Evolutionary conservation across 2,888 invertebrate species (phyloP).

Genomic region (Phengaris alcon): DNA sequence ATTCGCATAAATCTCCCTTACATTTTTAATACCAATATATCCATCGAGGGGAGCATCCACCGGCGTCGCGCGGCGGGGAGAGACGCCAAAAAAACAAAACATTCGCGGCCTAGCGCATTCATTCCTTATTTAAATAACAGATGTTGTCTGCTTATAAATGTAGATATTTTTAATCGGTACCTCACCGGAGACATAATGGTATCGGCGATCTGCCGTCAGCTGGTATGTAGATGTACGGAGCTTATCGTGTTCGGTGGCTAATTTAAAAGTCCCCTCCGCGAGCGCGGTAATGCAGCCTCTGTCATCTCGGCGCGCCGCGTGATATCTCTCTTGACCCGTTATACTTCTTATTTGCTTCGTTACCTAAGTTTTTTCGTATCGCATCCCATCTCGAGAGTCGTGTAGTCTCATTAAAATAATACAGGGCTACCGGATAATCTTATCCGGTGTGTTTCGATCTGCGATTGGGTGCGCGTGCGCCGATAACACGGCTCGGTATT

Average conservation of each 20-base stretch:
- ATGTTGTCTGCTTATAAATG: constrained; percentile 75
- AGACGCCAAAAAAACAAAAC: constrained; percentile 66
- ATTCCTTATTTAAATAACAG: constrained; percentile 79
- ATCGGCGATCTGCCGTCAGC: constrained; percentile 77
- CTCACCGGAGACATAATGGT: constrained; percentile 77
- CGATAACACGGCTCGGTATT: constrained; percentile 76
- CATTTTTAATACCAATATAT: constrained; percentile 80
- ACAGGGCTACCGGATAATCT: constrained; percentile 79
- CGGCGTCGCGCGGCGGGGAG: constrained; percentile 53
- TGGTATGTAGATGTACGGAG: constrained; percentile 72
- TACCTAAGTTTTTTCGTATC: constrained; percentile 76
- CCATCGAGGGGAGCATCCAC: constrained; percentile 69
- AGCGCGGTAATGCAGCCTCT: constrained; percentile 51
- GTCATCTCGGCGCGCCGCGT: constrained; percentile 59
- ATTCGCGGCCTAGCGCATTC: constrained; percentile 71
- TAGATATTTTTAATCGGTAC: constrained; percentile 76
- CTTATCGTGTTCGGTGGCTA: constrained; percentile 72
- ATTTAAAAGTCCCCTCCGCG: constrained; percentile 66
- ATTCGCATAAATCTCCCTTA: constrained; percentile 80
- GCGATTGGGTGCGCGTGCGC: constrained; percentile 77
- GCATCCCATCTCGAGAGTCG: constrained; percentile 73
- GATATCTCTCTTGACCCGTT: constrained; percentile 75
- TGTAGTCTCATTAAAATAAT: constrained; percentile 80
- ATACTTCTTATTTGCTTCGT: constrained; percentile 72
- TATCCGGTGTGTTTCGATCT: constrained; percentile 78